Evolutionary conservation across 2,888 invertebrate genomes (phyloP), one percentile per base, ranked within the genome.

Genomic region (Drosophila nigricruria): DNA sequence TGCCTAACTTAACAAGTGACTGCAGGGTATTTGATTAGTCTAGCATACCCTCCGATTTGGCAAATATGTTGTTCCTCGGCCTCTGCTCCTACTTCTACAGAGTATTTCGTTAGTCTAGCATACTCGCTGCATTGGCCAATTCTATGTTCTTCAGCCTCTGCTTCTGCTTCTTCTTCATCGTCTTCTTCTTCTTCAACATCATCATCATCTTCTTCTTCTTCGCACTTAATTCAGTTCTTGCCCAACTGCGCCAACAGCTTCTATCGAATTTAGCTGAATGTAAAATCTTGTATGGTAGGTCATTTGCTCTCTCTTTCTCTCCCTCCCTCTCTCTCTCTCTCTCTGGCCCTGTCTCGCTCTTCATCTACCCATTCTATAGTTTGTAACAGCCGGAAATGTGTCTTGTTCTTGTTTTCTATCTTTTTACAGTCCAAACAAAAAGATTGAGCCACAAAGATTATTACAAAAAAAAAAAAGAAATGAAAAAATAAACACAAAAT

Each of bases 341-440:
- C 25, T 3, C 16, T 18, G 23, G 2, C 27, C 47, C 40, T 58
- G 0, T 5, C 30, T 38, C 40, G 42, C 20, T 42, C 20, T 38
- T 20, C 42, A 14, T 38, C 14, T 12, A 6, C 25, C 54, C 49
- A 32, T 38, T 45, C 58, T 52, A 38, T 18, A 8, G 47, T 47
- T 71, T 79, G 76, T 82, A 77, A 85, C 54, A 76, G 70, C 83
- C 83, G 83, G 87, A 84, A 83, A 86, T 86, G 77, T 86, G 54
- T 59, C 74, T 79, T 81, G 86, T 81, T 70, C 52, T 57, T 60
- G 14, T 23, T 34, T 16, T 23, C 58, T 18, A 34, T 38, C 53
- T 53, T 36, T 27, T 27, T n/a, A 47, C 45, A 63, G 34, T 3
- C 67, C 40, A 45, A 14, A 20, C 34, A 23, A 52, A 34, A 16